Evolutionary conservation across 2,113 vertebrate species (phyloP).

Genomic region (Corythaixoides concolor): DNA sequence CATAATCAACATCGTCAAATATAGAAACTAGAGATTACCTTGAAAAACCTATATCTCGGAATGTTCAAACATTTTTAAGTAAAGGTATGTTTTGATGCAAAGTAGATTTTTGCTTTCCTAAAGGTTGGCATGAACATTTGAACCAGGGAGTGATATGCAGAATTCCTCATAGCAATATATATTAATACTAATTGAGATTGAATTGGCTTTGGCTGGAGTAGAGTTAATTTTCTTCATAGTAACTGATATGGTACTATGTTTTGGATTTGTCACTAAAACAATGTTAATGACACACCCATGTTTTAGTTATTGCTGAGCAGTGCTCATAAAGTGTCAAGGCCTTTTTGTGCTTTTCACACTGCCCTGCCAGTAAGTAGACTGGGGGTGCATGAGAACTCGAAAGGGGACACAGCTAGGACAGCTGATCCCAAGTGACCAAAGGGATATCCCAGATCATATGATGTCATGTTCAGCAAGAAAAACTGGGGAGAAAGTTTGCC

Average conservation of each 20-base stretch:
- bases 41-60: background rate
- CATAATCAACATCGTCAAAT: background rate
- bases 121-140: background rate
- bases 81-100: background rate
- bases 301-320: background rate
- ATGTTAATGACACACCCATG: background rate
- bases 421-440: background rate
- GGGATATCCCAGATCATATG: no score
- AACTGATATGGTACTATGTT: background rate
- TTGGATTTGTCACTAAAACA: background rate
- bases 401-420: background rate
- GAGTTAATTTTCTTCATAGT: background rate
- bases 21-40: background rate
- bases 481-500: background rate
- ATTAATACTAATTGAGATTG: background rate
- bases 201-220: background rate
- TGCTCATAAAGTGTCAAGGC: background rate
- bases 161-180: background rate
- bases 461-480: fast-evolving
- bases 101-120: background rate
- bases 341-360: background rate
- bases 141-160: background rate
- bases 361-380: fast-evolving
- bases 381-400: background rate
- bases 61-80: background rate